Conservation (phyloP, 1,140 invertebrate genomes). For the Patella vulgata region DNA sequence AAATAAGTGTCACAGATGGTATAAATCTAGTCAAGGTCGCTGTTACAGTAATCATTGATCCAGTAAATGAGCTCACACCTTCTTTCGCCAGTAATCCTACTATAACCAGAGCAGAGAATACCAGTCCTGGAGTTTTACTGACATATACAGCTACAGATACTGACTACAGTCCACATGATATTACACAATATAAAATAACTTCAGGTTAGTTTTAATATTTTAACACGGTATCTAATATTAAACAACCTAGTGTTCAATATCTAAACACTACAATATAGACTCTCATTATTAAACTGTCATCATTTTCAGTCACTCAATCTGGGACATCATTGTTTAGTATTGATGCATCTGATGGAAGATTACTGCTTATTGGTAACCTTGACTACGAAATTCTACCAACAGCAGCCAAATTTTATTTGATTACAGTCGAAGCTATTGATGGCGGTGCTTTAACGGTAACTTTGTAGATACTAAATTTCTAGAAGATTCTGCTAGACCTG, state of each 20-base stretch:
- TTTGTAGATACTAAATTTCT: too few species aligned
- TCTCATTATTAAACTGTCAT: neutral
- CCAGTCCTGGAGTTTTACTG: conserved; percentile 20
- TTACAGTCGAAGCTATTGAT: conserved; percentile 36
- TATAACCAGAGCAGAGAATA: conserved; percentile 35
- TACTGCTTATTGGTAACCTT: conserved; percentile 27
- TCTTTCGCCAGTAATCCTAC: conserved; percentile 25
- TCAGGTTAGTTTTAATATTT: conserved; percentile 20
- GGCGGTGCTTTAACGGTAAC: conserved; percentile 31
- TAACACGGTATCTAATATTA: neutral
- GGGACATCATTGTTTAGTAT: conserved; percentile 35
- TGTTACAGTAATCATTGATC: conserved; percentile 34
- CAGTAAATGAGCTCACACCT: conserved; percentile 45
- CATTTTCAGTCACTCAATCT: conserved; percentile 35
- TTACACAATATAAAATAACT: conserved; percentile 31
- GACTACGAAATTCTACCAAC: conserved; percentile 42
- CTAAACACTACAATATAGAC: neutral
- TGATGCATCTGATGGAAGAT: conserved; percentile 32
- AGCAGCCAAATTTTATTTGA: conserved; percentile 24
- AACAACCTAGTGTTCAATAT: neutral
- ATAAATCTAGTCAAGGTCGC: conserved; percentile 26
- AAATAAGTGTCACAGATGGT: conserved; percentile 35
- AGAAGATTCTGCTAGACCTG: too few species aligned
- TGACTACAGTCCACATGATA: conserved; percentile 37
- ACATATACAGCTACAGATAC: conserved; percentile 41